Base-by-base conservation (phyloP, 2,888 invertebrate species). In the Sepioteuthis lessoniana region DNA sequence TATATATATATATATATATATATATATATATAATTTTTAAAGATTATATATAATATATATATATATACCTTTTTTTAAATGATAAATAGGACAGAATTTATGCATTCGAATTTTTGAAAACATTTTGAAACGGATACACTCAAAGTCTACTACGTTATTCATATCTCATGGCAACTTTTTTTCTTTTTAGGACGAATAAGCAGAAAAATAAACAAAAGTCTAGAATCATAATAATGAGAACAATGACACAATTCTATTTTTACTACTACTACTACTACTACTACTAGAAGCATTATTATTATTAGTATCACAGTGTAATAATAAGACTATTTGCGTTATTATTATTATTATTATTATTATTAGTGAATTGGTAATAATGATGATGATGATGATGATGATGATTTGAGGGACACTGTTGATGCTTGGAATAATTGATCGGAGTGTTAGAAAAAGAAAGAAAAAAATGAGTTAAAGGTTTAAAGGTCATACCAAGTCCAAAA, bases 201-300 rank as follows among this genome's bases (percentile, higher is more conserved):
- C 0, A 76, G 3, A 76, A 0, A 76, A n/a, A n/a, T n/a, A 16
- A 55, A 25, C 8, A 76, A 76, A 31, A 31, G 10, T 42, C 76
- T 31, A 8, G n/a, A 76, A 76, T 76, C n/a, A 76, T 76, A 76
- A n/a, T n/a, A 76, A 76, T 31, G n/a, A 76, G 7, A 76, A 76
- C 31, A 76, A 76, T 76, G 16, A 76, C 10, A 31, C n/a, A 21
- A 60, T 60, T 21, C 28, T 19, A 60, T 25, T 76, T 31, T 16
- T 76, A n/a, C 76, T 76, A n/a, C 76, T 76, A 16, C 76, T 76
- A n/a, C n/a, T 76, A n/a, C 76, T 76, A n/a, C n/a, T n/a, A 76
- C n/a, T 60, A 60, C 60, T 60, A 60, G 28, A 28, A 60, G 19
- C 19, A 28, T 60, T 60, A 60, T 60, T 60, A 60, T 60, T 60